Evolutionary conservation across 1,140 invertebrate genomes (phyloP).

Genomic region (Drosophila nigromelanica): DNA sequence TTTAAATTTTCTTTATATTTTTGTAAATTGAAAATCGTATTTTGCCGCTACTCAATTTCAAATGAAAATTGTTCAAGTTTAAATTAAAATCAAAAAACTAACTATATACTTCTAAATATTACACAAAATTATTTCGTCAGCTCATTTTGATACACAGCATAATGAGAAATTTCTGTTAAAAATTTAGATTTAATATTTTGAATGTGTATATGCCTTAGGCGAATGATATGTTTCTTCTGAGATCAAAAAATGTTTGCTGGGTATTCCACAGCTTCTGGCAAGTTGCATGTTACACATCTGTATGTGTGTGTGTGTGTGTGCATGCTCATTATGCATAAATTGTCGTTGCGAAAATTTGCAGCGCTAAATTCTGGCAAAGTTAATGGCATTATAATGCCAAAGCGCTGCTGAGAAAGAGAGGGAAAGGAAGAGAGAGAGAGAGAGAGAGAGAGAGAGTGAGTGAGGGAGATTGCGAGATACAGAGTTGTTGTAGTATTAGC

Average conservation of each 20-base stretch:
- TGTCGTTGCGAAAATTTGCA: constrained; percentile 66
- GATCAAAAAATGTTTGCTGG: constrained; percentile 14
- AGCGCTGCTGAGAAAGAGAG: constrained; percentile 30
- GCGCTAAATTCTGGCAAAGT: constrained; percentile 78
- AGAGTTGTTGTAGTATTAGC: constrained; percentile 21
- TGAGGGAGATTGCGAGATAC: not conserved
- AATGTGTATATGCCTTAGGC: no score
- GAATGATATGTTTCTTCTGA: no score
- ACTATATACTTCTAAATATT: no score
- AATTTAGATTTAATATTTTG: no score
- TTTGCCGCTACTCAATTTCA: no score
- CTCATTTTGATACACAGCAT: no score
- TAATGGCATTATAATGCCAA: constrained; percentile 81
- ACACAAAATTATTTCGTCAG: no score
- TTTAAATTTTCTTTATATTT: no score
- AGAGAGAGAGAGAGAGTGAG: not conserved
- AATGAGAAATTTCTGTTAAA: no score
- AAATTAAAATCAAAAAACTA: no score
- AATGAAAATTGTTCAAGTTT: no score
- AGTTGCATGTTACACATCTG: not conserved
- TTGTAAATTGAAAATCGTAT: no score
- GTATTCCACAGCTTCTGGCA: constrained; percentile 4
- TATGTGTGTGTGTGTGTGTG: not conserved
- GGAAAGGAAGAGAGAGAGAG: not conserved
- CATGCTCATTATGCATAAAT: constrained; percentile 78